These are phyloP conservation scores for Ptychoptera contaminata DNA, from an alignment of 2,888 invertebrate species.

Conservation along the genomic window DNA sequence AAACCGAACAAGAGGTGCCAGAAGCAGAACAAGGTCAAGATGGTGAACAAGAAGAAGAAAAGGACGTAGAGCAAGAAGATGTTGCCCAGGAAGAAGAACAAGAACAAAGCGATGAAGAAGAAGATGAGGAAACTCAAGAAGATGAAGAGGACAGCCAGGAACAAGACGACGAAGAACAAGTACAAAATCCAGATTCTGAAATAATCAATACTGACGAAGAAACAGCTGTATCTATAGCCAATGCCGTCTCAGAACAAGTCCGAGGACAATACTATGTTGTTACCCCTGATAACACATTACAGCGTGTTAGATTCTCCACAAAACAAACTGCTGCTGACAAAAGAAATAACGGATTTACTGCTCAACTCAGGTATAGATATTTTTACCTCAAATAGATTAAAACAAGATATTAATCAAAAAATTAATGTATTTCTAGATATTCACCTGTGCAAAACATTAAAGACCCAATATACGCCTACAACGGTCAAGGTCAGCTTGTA, in stretches of 20 bases:
- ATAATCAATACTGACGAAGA: conserved; percentile 3
- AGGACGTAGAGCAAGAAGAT: conserved; percentile 5
- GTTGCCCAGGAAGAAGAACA: conserved; percentile 11
- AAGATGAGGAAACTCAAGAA: conserved; percentile 4
- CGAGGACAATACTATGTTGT: conserved; percentile 30
- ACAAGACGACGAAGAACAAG: neutral
- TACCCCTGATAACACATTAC: conserved; percentile 25
- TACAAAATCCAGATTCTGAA: neutral
- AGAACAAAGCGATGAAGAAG: conserved; percentile 3
- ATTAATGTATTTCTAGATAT: conserved; percentile 15
- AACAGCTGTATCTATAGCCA: conserved; percentile 10
- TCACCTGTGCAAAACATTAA: conserved; percentile 26
- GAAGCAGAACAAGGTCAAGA: conserved; percentile 1
- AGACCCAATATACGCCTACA: conserved; percentile 29
- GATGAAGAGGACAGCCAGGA: conserved; percentile 1
- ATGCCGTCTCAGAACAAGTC: conserved; percentile 14
- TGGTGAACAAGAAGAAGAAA: conserved; percentile 9
- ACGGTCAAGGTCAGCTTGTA: conserved; percentile 25
- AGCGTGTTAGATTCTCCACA: conserved; percentile 26
- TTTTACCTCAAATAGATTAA: neutral
- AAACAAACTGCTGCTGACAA: conserved; percentile 20
- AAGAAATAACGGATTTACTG: conserved; percentile 23
- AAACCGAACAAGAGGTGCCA: neutral
- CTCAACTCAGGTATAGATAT: conserved; percentile 20
- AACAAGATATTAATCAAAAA: neutral